Evolutionary conservation across 2,113 vertebrate species (phyloP).

Genomic region (Osmerus eperlanus): DNA sequence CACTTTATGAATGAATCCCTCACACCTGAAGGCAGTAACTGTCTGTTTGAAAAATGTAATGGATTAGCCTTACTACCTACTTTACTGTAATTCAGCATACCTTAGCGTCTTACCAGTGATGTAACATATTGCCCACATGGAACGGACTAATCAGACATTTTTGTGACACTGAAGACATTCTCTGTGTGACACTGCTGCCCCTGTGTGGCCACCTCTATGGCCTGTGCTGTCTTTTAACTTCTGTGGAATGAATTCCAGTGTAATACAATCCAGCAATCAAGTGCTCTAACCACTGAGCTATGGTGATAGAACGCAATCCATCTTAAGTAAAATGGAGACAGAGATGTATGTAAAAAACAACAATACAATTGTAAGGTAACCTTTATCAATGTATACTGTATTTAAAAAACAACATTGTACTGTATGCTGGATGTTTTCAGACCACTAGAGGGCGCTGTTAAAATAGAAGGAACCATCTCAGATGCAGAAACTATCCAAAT

Average conservation of each 20-base stretch:
- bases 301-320: too few relatives aligned
- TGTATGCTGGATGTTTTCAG: background rate
- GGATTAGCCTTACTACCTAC: too few relatives aligned
- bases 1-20: too few relatives aligned
- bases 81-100: slow-evolving; percentile 8
- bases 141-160: background rate
- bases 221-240: background rate
- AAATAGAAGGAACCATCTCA: background rate
- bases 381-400: background rate
- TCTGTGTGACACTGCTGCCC: slow-evolving; percentile 20
- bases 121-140: too few relatives aligned
- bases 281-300: too few relatives aligned
- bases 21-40: too few relatives aligned
- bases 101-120: background rate
- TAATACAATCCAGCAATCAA: too few relatives aligned
- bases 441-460: slow-evolving; percentile 3
- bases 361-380: background rate
- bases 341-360: too few relatives aligned
- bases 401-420: background rate
- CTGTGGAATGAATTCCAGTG: too few relatives aligned
- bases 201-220: slow-evolving; percentile 6
- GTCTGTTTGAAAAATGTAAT: too few relatives aligned
- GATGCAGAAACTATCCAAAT: background rate
- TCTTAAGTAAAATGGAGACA: too few relatives aligned
- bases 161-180: background rate